A percentile compares a stretch with the other conserved stretches of the same genome.
Evolutionary conservation across 1,140 invertebrate species (phyloP).

Genomic region (Lepidostoma basale): DNA sequence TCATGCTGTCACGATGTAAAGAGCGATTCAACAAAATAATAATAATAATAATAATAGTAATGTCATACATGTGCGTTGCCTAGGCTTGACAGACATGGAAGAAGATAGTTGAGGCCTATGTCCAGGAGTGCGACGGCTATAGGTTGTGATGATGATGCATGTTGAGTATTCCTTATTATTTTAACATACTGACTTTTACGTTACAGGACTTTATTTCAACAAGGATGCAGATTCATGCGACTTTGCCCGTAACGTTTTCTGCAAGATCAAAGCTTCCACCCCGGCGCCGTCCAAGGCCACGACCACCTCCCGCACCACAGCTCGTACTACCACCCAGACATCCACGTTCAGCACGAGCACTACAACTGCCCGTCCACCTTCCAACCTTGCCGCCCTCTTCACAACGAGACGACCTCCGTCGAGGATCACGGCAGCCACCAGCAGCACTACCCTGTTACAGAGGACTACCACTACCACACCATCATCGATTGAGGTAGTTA

Average conservation of each 20-base stretch:
- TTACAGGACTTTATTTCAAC: conserved; percentile 83
- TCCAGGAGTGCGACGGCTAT: no score
- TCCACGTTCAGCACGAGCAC: conserved; percentile 61
- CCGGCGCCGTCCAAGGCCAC: conserved; percentile 55
- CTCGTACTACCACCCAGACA: no score
- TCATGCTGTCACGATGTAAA: no score
- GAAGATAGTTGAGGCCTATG: no score
- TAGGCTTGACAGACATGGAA: no score
- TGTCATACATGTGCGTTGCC: no score
- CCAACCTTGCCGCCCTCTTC: conserved; percentile 51
- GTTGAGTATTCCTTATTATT: no score
- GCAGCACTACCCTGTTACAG: conserved; percentile 49
- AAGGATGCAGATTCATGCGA: conserved; percentile 91
- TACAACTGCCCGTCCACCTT: no score
- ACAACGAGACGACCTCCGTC: conserved; percentile 49
- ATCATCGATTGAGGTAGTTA: conserved; percentile 41
- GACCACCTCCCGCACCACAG: conserved; percentile 57
- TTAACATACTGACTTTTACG: not conserved
- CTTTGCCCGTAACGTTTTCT: conserved; percentile 86
- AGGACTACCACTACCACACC: conserved; percentile 51
- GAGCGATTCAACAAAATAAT: no score
- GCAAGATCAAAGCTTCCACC: conserved; percentile 65
- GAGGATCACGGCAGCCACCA: conserved; percentile 53
- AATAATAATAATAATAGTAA: no score
- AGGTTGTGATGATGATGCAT: no score